Evolutionary conservation across 2,888 invertebrate genomes (phyloP).

Genomic region (Augiades crinisus): DNA sequence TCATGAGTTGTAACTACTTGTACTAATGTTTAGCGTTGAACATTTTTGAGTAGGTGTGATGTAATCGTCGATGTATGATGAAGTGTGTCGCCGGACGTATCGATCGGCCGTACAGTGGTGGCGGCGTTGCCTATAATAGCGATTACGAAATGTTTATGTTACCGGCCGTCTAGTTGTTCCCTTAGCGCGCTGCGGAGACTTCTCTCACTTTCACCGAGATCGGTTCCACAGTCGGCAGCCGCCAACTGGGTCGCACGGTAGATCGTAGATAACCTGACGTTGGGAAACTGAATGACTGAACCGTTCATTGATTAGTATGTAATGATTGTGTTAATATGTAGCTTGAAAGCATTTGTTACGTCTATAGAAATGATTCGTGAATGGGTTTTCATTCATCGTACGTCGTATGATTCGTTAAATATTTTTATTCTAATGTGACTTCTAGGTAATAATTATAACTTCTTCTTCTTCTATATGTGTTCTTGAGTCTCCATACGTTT

Average conservation of each 20-base stretch:
- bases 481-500: background rate
- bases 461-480: background rate
- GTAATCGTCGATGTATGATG: constrained; percentile 52
- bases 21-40: constrained; percentile 46
- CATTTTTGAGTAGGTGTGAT: constrained; percentile 48
- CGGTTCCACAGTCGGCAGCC: constrained; percentile 9
- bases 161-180: constrained; percentile 44
- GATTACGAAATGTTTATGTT: constrained; percentile 67
- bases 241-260: constrained; percentile 55
- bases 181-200: constrained; percentile 46
- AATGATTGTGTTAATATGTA: constrained; percentile 21
- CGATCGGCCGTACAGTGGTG: constrained; percentile 48
- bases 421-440: too few species aligned
- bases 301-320: constrained; percentile 40
- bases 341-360: too few species aligned
- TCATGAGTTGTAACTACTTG: too few species aligned
- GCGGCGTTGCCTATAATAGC: constrained; percentile 40
- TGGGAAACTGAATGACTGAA: constrained; percentile 35
- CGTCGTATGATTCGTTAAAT: too few species aligned
- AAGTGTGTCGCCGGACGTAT: constrained; percentile 48
- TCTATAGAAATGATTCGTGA: too few species aligned
- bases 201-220: constrained; percentile 69
- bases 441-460: too few species aligned
- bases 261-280: constrained; percentile 44
- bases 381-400: too few species aligned